Conservation (phyloP, 2,888 invertebrate species). For the Endotricha flammealis region DNA sequence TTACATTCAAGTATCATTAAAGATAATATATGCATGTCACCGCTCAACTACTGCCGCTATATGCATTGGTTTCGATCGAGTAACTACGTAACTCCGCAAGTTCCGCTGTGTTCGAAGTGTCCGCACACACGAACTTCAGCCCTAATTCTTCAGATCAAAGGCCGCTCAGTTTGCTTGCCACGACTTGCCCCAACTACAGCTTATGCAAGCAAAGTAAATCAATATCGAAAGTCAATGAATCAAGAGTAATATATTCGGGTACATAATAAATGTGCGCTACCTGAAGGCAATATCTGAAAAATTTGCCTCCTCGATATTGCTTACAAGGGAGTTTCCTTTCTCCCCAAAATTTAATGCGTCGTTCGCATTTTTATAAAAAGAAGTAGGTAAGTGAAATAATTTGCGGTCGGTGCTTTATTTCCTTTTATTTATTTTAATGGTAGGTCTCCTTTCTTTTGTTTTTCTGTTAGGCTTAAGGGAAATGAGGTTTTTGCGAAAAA, state of each 20-base stretch:
- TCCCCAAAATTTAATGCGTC: conserved; percentile 79
- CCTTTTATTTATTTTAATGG: conserved; percentile 78
- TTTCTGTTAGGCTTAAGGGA: conserved; percentile 56
- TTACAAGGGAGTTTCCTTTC: conserved; percentile 78
- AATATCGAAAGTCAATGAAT: conserved; percentile 78
- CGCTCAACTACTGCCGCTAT: conserved; percentile 17
- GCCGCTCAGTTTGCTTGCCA: conserved; percentile 41
- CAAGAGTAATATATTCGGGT: conserved; percentile 79
- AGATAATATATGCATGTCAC: conserved; percentile 4
- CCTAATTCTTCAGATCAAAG: conserved; percentile 57
- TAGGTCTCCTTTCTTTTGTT: conserved; percentile 62
- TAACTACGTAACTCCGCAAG: conserved; percentile 21
- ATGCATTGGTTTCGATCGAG: conserved; percentile 28
- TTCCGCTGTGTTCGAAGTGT: conserved; percentile 29
- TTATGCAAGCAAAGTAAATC: conserved; percentile 77
- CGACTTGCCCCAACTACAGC: conserved; percentile 63
- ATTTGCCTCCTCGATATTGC: conserved; percentile 79
- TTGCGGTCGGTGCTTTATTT: conserved; percentile 74
- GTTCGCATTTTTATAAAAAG: conserved; percentile 78
- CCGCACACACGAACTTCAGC: conserved; percentile 36
- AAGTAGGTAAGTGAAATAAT: conserved; percentile 78
- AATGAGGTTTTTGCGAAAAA: conserved; percentile 52
- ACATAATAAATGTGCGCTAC: conserved; percentile 79
- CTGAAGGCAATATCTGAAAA: conserved; percentile 79
- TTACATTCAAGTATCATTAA: conserved; percentile 2